Percentiles rank a stretch among this genome's conserved stretches.
Evolutionary conservation across 2,113 vertebrate species (phyloP).

Genomic region (Aegypius monachus): DNA sequence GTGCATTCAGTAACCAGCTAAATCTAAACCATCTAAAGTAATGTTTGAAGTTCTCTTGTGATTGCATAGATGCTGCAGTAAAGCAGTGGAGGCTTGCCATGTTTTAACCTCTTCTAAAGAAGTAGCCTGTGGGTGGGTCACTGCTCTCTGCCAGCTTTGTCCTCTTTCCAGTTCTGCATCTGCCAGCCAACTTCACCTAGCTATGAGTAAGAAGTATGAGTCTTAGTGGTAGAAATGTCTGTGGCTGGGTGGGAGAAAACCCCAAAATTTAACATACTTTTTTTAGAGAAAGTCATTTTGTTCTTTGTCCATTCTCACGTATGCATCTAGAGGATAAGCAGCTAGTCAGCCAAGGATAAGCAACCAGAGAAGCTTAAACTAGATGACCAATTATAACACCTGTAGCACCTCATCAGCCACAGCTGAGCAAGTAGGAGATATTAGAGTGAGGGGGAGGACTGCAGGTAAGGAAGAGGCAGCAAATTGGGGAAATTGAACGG

Average conservation of each 20-base stretch:
- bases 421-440: neutral
- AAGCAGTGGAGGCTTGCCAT: neutral
- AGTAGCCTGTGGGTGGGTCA: neutral
- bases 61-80: neutral
- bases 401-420: neutral
- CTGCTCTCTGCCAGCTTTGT: neutral
- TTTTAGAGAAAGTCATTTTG: neutral
- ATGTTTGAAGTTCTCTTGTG: neutral
- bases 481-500: neutral
- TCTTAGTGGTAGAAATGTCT: neutral
- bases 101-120: neutral
- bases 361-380: neutral
- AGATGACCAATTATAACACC: neutral
- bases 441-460: neutral
- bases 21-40: neutral
- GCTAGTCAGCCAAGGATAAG: neutral
- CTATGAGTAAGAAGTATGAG: neutral
- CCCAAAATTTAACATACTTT: neutral
- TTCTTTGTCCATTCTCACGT: neutral
- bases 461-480: neutral
- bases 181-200: neutral
- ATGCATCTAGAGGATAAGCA: neutral
- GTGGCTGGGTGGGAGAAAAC: neutral
- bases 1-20: neutral
- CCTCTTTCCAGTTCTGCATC: neutral